phyloP scores from a whole-genome alignment of 1,140 invertebrate genomes.

The Diabrotica undecimpunctata region DNA sequence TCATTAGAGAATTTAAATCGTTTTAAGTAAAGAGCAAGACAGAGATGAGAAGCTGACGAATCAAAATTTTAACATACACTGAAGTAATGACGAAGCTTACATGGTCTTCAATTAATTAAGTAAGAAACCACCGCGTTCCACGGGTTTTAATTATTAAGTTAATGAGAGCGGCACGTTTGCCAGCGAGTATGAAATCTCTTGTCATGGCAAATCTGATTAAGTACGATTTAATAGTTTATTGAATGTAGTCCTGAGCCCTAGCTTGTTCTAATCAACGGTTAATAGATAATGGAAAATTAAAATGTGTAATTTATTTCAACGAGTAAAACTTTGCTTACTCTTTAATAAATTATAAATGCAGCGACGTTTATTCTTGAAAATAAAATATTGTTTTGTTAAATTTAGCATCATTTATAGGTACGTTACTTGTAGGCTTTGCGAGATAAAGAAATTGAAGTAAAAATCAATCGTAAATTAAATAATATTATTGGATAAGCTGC shows the following conservation, averaged over 20 bases:
- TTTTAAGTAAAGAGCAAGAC: too few relatives aligned
- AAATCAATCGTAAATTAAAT: too few relatives aligned
- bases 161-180: slow-evolving; percentile 26
- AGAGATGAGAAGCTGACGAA: slow-evolving; percentile 4
- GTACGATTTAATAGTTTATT: slow-evolving; percentile 29
- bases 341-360: too few relatives aligned
- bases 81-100: slow-evolving; percentile 15
- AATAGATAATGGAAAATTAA: not conserved
- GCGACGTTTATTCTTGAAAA: too few relatives aligned
- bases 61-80: not conserved
- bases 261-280: slow-evolving; percentile 18
- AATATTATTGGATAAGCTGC: too few relatives aligned
- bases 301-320: not conserved
- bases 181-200: slow-evolving; percentile 21
- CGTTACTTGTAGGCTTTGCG: too few relatives aligned
- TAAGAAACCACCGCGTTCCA: not conserved
- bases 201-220: slow-evolving; percentile 29
- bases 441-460: too few relatives aligned
- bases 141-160: slow-evolving; percentile 27
- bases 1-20: too few relatives aligned
- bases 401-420: too few relatives aligned
- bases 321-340: too few relatives aligned
- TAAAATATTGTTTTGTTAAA: too few relatives aligned
- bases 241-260: slow-evolving; percentile 21
- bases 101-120: slow-evolving; percentile 11